A percentile compares a stretch with the other conserved stretches of the same genome.
These are phyloP conservation scores for Listrodromus nycthemerus DNA, from an alignment of 2,888 invertebrate genomes.

Conservation along the genomic window DNA sequence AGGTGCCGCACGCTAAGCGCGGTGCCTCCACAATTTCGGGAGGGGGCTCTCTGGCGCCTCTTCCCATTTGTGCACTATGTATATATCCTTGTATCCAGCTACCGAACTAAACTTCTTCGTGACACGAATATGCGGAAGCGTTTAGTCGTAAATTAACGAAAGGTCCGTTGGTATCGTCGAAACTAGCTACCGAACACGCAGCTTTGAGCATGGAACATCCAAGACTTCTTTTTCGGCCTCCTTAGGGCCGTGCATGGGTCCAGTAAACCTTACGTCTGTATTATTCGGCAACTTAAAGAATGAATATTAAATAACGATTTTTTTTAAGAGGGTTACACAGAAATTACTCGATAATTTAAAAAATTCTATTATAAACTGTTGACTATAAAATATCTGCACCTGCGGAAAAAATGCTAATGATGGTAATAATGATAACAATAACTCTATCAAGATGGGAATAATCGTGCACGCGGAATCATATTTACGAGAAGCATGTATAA, in stretches of 20 bases:
- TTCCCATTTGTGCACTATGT: background rate
- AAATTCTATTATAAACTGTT: no score
- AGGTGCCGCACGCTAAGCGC: conserved; percentile 43
- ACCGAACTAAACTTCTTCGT: conserved; percentile 20
- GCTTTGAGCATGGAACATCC: no score
- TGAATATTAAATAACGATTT: no score
- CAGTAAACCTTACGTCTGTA: no score
- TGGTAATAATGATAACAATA: background rate
- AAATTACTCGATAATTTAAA: no score
- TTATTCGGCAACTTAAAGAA: no score
- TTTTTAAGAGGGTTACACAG: no score
- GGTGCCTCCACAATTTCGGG: conserved; percentile 35
- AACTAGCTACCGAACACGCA: background rate
- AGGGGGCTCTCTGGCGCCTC: conserved; percentile 13
- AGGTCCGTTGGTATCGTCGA: conserved; percentile 14
- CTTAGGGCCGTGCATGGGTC: no score
- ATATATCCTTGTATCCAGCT: background rate
- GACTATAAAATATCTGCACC: no score
- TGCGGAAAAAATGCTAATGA: no score
- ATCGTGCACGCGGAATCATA: background rate
- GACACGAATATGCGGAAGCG: conserved; percentile 10
- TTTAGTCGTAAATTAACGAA: conserved; percentile 1
- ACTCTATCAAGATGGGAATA: background rate
- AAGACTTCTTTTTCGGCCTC: no score
- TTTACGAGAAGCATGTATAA: no score